These are phyloP conservation scores for Polyergus mexicanus DNA, from an alignment of 1,140 invertebrate genomes.

Conservation along the genomic window DNA sequence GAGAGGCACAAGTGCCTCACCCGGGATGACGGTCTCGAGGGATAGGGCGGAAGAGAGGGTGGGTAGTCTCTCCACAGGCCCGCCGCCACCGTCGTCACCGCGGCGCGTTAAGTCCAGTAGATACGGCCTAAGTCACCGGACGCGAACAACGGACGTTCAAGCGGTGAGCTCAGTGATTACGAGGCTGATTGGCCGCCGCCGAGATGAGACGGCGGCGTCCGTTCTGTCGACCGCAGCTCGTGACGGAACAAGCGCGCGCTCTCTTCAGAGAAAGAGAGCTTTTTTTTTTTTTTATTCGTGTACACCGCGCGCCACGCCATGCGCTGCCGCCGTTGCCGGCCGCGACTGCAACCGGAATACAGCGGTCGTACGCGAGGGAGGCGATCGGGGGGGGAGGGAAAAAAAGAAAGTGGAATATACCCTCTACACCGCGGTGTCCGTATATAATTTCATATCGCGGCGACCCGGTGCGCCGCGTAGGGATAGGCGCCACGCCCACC, in stretches of 20 bases:
- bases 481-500: slow-evolving; percentile 83
- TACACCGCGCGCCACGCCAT: slow-evolving; percentile 45
- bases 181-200: slow-evolving; percentile 82
- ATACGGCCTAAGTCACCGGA: slow-evolving; percentile 72
- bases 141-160: slow-evolving; percentile 74
- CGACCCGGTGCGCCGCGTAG: slow-evolving; percentile 77
- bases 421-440: slow-evolving; percentile 60
- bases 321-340: slow-evolving; percentile 55
- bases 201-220: slow-evolving; percentile 83
- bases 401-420: slow-evolving; percentile 63
- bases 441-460: slow-evolving; percentile 82
- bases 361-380: slow-evolving; percentile 20
- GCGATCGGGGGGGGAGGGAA: slow-evolving; percentile 21
- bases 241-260: slow-evolving; percentile 80
- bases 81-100: slow-evolving; percentile 56
- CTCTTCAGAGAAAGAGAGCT: slow-evolving; percentile 55
- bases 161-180: slow-evolving; percentile 81
- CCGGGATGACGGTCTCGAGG: slow-evolving; percentile 4
- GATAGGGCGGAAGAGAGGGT: slow-evolving; percentile 28
- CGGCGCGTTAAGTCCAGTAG: slow-evolving; percentile 73
- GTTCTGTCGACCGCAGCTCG: slow-evolving; percentile 82
- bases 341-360: slow-evolving; percentile 72
- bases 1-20: neutral
- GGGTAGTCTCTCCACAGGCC: slow-evolving; percentile 15
- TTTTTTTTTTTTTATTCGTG: slow-evolving; percentile 74